Base-by-base conservation (phyloP, 30 jellyfish, hydroid and myxozoan genomes). In the Chrysaora quinquecirrha region DNA sequence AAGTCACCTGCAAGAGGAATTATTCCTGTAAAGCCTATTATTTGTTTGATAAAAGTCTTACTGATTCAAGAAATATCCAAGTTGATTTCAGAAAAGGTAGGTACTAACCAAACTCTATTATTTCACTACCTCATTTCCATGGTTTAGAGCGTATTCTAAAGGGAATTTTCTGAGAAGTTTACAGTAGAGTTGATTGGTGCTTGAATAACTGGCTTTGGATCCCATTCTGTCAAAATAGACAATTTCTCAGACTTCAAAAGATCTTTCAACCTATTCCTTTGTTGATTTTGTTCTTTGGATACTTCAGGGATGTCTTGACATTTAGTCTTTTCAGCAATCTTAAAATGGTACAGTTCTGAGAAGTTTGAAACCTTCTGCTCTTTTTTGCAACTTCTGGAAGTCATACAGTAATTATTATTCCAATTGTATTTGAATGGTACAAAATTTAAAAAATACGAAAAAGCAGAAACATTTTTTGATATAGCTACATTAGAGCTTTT, bases 31-130 rank as follows among this genome's bases (percentile, higher is more conserved):
- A 27, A 49, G 92, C 92, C 12, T 64, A 34, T 0, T 82, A 82
- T 31, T 18, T 71, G 3, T 65, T 80, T 48, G 56, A 1, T 0
- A 22, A 61, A 31, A 48, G 35, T 18, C 0, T 58, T 9, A 19
- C 60, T 1, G 23, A 30, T 34, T 52, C 49, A 48, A 52, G 66
- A 29, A 20, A 19, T 2, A 48, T 56, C 21, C 21, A 43, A 9
- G 92, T 82, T 30, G 46, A 25, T 23, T 58, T 68, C 30, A 35
- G 64, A 25, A 71, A 70, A 82, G 92, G 92, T 82, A 38, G n/a
- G n/a, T n/a, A n/a, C n/a, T n/a, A n/a, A n/a, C n/a, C n/a, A n/a
- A n/a, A n/a, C n/a, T n/a, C n/a, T n/a, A n/a, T n/a, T n/a, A n/a
- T n/a, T n/a, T n/a, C n/a, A n/a, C n/a, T n/a, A n/a, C n/a, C n/a